These are phyloP conservation scores for Lithophane socia DNA, from an alignment of 2,888 invertebrate genomes.

Conservation along the genomic window DNA sequence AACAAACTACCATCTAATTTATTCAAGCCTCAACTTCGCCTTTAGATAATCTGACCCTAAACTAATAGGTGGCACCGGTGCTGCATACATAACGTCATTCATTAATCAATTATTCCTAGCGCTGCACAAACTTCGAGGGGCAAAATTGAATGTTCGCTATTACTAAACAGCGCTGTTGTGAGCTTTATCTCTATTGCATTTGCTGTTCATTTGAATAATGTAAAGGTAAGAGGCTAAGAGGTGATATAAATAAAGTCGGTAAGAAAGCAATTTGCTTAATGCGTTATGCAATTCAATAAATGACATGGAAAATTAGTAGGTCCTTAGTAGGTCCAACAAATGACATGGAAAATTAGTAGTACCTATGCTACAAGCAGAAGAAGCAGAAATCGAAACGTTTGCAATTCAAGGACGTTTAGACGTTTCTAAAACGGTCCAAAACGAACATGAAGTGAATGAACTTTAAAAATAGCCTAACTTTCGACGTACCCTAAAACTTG, in stretches of 20 bases:
- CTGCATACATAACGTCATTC: conserved; percentile 68
- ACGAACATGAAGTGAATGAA: neutral
- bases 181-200: conserved; percentile 29
- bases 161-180: conserved; percentile 40
- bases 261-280: conserved; percentile 29
- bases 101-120: conserved; percentile 66
- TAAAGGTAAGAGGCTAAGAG: neutral
- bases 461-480: conserved; percentile 8
- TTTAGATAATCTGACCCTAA: conserved; percentile 70
- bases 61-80: conserved; percentile 68
- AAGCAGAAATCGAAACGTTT: neutral
- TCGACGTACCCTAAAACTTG: conserved; percentile 1
- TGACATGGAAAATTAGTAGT: neutral
- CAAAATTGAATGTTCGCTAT: conserved; percentile 61
- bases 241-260: conserved; percentile 4
- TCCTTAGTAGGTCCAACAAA: no score
- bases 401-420: neutral
- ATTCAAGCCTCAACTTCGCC: conserved; percentile 71
- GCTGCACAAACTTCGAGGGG: conserved; percentile 60
- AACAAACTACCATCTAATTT: conserved; percentile 72
- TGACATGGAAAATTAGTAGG: neutral
- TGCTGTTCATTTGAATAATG: conserved; percentile 39
- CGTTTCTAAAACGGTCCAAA: neutral
- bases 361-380: neutral
- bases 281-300: neutral